Conservation (phyloP, 2,888 invertebrate genomes). For the Lasioglossum villosulum region DNA sequence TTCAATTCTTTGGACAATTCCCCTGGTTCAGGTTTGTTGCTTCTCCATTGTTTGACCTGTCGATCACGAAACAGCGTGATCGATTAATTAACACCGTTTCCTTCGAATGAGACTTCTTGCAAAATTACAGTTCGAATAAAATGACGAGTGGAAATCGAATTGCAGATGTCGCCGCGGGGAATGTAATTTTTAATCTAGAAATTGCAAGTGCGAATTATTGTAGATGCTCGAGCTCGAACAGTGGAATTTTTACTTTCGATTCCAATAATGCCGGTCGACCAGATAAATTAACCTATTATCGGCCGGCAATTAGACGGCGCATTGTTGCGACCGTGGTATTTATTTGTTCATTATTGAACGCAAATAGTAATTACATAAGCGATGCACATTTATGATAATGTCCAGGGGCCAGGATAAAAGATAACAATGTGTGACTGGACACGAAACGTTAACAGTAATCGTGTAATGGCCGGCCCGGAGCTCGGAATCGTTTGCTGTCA, state of each 20-base stretch:
- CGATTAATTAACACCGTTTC: neutral
- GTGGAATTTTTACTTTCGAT: neutral
- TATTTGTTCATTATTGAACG: conserved; percentile 19
- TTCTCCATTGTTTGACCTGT: neutral
- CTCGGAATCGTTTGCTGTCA: conserved; percentile 16
- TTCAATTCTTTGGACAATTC: conserved; percentile 9
- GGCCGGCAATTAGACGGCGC: neutral
- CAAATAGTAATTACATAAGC: neutral
- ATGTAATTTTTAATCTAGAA: neutral
- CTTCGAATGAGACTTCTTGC: neutral
- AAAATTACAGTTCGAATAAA: neutral
- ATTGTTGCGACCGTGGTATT: neutral
- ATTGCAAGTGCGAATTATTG: neutral
- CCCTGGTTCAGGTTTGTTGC: neutral
- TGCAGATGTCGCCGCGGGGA: neutral
- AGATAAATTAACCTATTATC: conserved; percentile 2
- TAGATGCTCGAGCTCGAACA: neutral
- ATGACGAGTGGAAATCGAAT: neutral
- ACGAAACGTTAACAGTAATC: conserved; percentile 26
- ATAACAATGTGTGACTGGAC: conserved; percentile 28
- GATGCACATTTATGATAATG: conserved; percentile 20
- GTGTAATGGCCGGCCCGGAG: neutral
- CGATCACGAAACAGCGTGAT: neutral
- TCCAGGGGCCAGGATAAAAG: conserved; percentile 1
- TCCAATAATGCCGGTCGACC: neutral